A percentile compares a stretch with the other conserved stretches of the same genome.
These are phyloP conservation scores for Andrena trimmerana DNA, from an alignment of 2,888 invertebrate genomes.

Conservation along the genomic window DNA sequence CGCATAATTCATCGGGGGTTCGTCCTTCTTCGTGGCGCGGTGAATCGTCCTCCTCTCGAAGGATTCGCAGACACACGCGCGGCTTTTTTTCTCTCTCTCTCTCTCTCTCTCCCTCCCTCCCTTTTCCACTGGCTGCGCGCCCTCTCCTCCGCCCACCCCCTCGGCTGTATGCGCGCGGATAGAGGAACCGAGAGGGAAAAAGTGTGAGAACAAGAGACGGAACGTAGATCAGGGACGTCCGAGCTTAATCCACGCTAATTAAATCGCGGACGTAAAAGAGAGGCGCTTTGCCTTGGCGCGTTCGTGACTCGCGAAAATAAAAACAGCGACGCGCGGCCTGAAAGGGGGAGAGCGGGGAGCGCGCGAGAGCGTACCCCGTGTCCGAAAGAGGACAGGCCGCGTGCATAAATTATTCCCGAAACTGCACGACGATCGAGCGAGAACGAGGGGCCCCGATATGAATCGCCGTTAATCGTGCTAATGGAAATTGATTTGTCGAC, in stretches of 20 bases:
- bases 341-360: constrained; percentile 39
- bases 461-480: constrained; percentile 72
- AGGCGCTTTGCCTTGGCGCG: constrained; percentile 69
- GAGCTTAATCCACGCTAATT: constrained; percentile 73
- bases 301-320: constrained; percentile 70
- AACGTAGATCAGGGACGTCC: constrained; percentile 66
- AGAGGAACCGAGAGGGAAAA: background rate
- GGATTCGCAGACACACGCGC: constrained; percentile 54
- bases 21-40: constrained; percentile 41
- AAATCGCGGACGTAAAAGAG: constrained; percentile 72
- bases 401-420: constrained; percentile 71
- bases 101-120: constrained; percentile 4
- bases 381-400: constrained; percentile 47
- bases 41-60: constrained; percentile 45
- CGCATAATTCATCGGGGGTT: constrained; percentile 67
- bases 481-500: constrained; percentile 71
- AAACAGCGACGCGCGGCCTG: constrained; percentile 46
- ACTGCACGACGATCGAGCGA: constrained; percentile 56
- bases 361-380: constrained; percentile 24
- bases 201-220: constrained; percentile 24
- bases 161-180: background rate
- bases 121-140: background rate
- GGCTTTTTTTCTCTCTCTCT: constrained; percentile 55
- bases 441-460: constrained; percentile 51
- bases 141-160: background rate